Evolutionary conservation across 2,113 vertebrate species (phyloP).

Genomic region (Solenodon paradoxus): DNA sequence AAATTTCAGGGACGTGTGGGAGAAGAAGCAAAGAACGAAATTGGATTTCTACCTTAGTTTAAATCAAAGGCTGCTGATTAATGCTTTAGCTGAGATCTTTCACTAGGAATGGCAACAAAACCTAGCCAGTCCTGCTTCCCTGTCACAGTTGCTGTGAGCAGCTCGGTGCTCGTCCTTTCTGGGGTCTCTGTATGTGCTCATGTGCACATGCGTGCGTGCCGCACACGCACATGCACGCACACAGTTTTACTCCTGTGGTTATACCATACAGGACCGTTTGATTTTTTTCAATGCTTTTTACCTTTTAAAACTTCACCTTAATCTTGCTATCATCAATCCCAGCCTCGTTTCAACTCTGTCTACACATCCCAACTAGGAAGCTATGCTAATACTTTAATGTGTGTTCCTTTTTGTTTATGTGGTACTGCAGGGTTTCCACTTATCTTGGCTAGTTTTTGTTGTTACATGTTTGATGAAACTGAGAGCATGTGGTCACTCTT

Average conservation of each 20-base stretch:
- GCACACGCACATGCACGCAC: background rate
- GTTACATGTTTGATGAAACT: background rate
- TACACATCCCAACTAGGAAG: background rate
- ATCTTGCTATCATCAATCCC: background rate
- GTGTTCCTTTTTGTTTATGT: background rate
- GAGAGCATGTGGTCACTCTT: background rate
- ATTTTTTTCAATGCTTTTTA: background rate
- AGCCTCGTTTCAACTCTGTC: background rate
- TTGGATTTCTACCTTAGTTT: too few relatives aligned
- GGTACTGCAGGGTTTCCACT: background rate
- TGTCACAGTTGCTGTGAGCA: background rate
- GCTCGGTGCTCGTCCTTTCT: background rate
- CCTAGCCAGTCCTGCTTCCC: background rate
- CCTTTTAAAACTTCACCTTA: too few relatives aligned
- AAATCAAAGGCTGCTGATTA: too few relatives aligned
- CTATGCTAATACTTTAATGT: background rate
- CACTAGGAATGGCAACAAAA: too few relatives aligned
- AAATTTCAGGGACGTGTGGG: too few relatives aligned
- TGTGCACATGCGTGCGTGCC: rapidly evolving
- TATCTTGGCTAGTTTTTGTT: background rate
- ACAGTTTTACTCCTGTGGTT: background rate
- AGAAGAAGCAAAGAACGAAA: too few relatives aligned
- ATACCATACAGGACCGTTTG: background rate
- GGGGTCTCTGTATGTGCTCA: background rate
- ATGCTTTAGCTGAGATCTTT: too few relatives aligned